phyloP scores from a whole-genome alignment of 2,888 invertebrate genomes.

The Napeogenes sylphis region DNA sequence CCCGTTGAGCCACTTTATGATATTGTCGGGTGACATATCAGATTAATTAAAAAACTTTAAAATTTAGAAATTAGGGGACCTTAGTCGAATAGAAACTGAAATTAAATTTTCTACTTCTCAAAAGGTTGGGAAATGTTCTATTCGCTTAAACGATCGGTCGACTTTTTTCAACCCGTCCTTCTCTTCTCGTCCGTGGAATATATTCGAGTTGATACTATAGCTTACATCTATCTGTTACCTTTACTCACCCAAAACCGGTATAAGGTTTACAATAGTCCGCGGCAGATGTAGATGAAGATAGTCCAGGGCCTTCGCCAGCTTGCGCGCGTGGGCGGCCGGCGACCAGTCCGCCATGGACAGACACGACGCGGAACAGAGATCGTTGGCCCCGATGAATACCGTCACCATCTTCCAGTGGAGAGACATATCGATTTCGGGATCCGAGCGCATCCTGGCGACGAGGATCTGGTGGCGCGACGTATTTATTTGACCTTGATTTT shows the following conservation, averaged over 20 bases:
- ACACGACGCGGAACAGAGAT: conserved; percentile 85
- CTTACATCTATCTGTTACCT: not conserved
- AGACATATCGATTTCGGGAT: conserved; percentile 77
- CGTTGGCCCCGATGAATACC: conserved; percentile 86
- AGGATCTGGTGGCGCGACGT: conserved; percentile 66
- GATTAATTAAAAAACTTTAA: no score
- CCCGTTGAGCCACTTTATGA: no score
- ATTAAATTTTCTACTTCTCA: no score
- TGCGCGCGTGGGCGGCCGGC: conserved; percentile 78
- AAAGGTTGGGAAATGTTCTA: no score
- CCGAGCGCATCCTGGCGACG: conserved; percentile 80
- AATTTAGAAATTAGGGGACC: no score
- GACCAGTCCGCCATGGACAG: conserved; percentile 78
- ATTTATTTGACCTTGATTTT: not conserved
- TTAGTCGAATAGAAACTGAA: no score
- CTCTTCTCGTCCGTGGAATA: no score
- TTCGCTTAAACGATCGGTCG: no score
- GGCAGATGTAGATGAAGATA: conserved; percentile 81
- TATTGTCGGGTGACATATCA: no score
- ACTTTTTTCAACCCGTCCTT: no score
- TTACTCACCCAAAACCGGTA: conserved; percentile 82
- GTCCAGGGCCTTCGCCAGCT: conserved; percentile 81
- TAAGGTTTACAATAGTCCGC: conserved; percentile 83
- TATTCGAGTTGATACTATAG: no score
- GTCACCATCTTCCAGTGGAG: conserved; percentile 88